Percentiles rank a stretch among this genome's conserved stretches.
phyloP scores from a whole-genome alignment of 2,113 vertebrate species.

The Paralichthys olivaceus region DNA sequence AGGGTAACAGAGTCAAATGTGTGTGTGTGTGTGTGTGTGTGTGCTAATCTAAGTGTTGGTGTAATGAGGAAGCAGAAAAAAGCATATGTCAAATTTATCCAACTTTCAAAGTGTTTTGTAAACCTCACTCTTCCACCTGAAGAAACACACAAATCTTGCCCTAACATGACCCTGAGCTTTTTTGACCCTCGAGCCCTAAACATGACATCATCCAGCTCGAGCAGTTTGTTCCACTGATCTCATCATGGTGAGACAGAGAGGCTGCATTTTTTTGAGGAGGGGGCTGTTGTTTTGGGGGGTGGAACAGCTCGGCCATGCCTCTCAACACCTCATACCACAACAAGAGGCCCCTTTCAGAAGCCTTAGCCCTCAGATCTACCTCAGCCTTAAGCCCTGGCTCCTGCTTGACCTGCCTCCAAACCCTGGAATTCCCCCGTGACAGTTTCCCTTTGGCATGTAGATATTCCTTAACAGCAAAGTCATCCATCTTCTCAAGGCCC shows the following conservation, averaged over 20 bases:
- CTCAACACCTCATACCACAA: slow-evolving; percentile 72
- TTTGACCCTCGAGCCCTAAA: slow-evolving; percentile 54
- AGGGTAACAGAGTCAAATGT: background rate
- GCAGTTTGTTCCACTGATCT: slow-evolving; percentile 69
- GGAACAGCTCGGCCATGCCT: slow-evolving; percentile 50
- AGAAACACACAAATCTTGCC: slow-evolving; percentile 9
- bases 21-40: slow-evolving; percentile 14
- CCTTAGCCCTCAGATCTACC: slow-evolving; percentile 38
- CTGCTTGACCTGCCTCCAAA: slow-evolving; percentile 46
- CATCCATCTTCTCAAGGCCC: slow-evolving; percentile 38
- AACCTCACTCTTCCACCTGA: slow-evolving; percentile 2
- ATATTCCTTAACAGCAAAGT: slow-evolving; percentile 38
- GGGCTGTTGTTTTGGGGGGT: slow-evolving; percentile 22
- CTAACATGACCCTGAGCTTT: slow-evolving; percentile 46
- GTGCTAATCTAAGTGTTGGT: background rate
- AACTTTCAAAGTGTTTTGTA: slow-evolving; percentile 6
- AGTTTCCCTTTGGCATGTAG: slow-evolving; percentile 32
- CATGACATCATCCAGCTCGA: slow-evolving; percentile 66
- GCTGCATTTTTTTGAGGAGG: slow-evolving; percentile 27
- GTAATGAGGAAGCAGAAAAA: slow-evolving; percentile 5
- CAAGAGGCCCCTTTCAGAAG: slow-evolving; percentile 67
- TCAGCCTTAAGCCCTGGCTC: slow-evolving; percentile 23
- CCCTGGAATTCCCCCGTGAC: slow-evolving; percentile 59
- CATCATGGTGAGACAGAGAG: slow-evolving; percentile 53
- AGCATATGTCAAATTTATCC: slow-evolving; percentile 10